Conservation (phyloP, 1,140 invertebrate genomes). For the Sitophilus oryzae region DNA sequence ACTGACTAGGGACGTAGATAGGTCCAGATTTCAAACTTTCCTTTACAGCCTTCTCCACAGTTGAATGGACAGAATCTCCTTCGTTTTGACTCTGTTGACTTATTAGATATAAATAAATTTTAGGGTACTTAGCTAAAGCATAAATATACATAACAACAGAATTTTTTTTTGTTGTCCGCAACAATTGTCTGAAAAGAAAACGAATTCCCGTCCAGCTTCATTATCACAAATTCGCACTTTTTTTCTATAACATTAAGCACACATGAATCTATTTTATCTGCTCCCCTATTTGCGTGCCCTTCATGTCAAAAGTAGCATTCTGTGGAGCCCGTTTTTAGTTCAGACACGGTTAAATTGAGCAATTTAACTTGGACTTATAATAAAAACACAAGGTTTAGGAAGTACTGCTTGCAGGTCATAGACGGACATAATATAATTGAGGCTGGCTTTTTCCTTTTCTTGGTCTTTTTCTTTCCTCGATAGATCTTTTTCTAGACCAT, state of each 20-base stretch:
- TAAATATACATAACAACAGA: too few species aligned
- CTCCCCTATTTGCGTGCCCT: conserved; percentile 31
- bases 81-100: too few species aligned
- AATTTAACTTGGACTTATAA: conserved; percentile 39
- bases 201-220: conserved; percentile 27
- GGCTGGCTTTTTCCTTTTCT: conserved; percentile 26
- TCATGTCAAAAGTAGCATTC: conserved; percentile 36
- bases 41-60: too few species aligned
- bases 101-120: too few species aligned
- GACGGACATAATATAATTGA: conserved; percentile 32
- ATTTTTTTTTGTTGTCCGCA: conserved; percentile 43
- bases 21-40: conserved; percentile 7
- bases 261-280: conserved; percentile 35
- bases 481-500: conserved; percentile 35
- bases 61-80: too few species aligned
- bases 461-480: conserved; percentile 33
- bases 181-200: conserved; percentile 43
- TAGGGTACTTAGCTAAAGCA: too few species aligned
- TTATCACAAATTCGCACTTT: not conserved
- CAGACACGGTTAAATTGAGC: conserved; percentile 37
- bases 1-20: conserved; percentile 4
- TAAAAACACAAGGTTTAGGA: conserved; percentile 38
- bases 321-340: conserved; percentile 32
- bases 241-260: conserved; percentile 28
- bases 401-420: conserved; percentile 43